phyloP scores from a whole-genome alignment of 2,888 invertebrate genomes.

The Stenichneumon culpator region DNA sequence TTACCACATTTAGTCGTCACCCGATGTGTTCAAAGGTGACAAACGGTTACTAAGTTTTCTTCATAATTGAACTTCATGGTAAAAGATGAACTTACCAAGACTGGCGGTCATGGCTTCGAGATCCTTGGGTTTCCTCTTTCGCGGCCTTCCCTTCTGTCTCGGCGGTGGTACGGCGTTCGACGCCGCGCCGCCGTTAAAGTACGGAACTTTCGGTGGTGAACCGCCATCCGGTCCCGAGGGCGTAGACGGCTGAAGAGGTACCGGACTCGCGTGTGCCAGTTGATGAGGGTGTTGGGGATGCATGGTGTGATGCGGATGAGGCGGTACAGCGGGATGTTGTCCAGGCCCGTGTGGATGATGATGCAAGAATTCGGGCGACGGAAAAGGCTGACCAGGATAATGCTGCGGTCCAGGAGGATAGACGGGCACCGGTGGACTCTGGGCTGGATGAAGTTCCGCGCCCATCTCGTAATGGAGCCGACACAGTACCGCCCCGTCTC shows the following conservation, averaged over 20 bases:
- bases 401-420: slow-evolving; percentile 83
- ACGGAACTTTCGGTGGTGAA: slow-evolving; percentile 85
- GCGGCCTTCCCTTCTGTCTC: slow-evolving; percentile 96
- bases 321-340: slow-evolving; percentile 80
- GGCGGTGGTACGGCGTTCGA: slow-evolving; percentile 87
- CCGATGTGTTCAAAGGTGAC: not conserved
- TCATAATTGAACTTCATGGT: not conserved
- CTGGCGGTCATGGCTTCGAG: slow-evolving; percentile 94
- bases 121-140: slow-evolving; percentile 97
- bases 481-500: slow-evolving; percentile 95
- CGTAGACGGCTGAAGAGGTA: slow-evolving; percentile 87
- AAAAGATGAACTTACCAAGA: slow-evolving; percentile 89
- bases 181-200: slow-evolving; percentile 87
- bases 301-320: slow-evolving; percentile 76
- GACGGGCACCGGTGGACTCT: slow-evolving; percentile 83
- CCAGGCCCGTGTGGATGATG: slow-evolving; percentile 83
- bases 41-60: not conserved
- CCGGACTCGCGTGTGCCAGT: slow-evolving; percentile 83
- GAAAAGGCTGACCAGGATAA: slow-evolving; percentile 87
- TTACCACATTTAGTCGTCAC: not conserved
- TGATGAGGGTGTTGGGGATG: slow-evolving; percentile 86
- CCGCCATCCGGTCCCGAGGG: slow-evolving; percentile 86
- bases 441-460: slow-evolving; percentile 82
- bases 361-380: slow-evolving; percentile 86
- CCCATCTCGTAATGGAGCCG: slow-evolving; percentile 90